Base-by-base conservation (phyloP, 1,140 invertebrate genomes). In the Drosophila kanapiae region DNA sequence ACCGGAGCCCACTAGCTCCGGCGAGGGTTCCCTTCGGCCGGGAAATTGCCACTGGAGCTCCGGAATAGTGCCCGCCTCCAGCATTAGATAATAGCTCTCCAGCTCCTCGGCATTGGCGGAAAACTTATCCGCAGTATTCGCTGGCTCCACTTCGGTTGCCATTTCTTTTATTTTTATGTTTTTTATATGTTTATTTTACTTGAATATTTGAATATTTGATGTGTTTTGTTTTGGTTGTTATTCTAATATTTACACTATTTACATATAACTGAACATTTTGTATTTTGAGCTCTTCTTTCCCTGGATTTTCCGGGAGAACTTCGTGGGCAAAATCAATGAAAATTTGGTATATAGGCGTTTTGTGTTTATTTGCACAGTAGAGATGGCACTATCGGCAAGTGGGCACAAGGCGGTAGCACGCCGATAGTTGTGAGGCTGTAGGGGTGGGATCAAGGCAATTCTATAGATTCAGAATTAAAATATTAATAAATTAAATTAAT, bases 31-130 rank as follows among this genome's bases (percentile, higher is more conserved):
- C 58, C 94, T 91, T 54, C 94, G 92, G 8, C 95, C 94, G 14
- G 94, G 94, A 74, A 94, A 95, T 81, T 94, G 94, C 95, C 95
- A 95, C 56, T 94, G 93, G 0, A 95, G 84, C 35, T 94, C 94
- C 8, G 94, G 80, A 70, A 94, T 88, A 18, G 86, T 91, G 43
- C 94, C 93, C 57, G 93, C 93, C 27, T 91, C 92, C 7, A 93
- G 71, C 72, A 79, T 70, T 23, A 91, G 38, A 38, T 93, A 93
- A 14, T 88, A 87, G 31, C 47, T 75, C 69, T 95, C 94, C 13
- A 95, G 61, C 31, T 93, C 92, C 64, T 95, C 94, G 14, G 94
- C 94, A 18, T 94, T 87, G 6, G 92, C 85, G 2, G 86, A 71
- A 14, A 78, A 85, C 53, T 88, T 88, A 61, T 88, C 85, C 18